A percentile compares a stretch with the other conserved stretches of the same genome.
phyloP scores from a whole-genome alignment of 1,140 invertebrate species.

The Drosophila repletoides region DNA sequence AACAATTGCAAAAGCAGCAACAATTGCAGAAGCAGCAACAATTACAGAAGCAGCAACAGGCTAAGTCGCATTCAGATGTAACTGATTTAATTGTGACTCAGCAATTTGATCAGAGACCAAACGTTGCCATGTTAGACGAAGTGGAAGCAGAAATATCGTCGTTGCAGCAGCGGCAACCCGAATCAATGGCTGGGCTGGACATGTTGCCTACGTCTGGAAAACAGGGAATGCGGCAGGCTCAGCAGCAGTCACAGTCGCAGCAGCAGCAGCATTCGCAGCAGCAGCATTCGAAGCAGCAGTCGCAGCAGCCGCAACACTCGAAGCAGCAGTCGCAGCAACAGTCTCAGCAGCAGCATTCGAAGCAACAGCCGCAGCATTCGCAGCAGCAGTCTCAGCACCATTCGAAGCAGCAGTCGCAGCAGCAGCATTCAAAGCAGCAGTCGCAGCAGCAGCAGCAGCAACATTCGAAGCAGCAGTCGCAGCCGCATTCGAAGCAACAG shows the following conservation, averaged over 20 bases:
- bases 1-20: conserved; percentile 4
- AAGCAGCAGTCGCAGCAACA: neutral
- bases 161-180: neutral
- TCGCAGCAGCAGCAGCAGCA: conserved; percentile 4
- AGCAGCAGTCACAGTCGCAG: neutral
- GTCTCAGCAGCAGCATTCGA: neutral
- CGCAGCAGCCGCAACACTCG: neutral
- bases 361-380: neutral
- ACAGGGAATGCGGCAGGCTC: neutral
- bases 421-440: neutral
- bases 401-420: neutral
- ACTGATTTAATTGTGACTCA: conserved; percentile 1
- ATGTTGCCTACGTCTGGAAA: neutral
- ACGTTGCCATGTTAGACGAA: too few species aligned
- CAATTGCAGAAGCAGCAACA: conserved; percentile 9
- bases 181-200: neutral
- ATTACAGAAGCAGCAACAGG: neutral
- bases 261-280: neutral
- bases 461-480: neutral
- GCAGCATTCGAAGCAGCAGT: neutral
- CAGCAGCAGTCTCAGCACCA: neutral
- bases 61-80: neutral
- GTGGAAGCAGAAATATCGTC: neutral
- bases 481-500: conserved; percentile 4
- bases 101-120: neutral